Evolutionary conservation across 2,888 invertebrate genomes (phyloP).

Genomic region (Nomada fabriciana): DNA sequence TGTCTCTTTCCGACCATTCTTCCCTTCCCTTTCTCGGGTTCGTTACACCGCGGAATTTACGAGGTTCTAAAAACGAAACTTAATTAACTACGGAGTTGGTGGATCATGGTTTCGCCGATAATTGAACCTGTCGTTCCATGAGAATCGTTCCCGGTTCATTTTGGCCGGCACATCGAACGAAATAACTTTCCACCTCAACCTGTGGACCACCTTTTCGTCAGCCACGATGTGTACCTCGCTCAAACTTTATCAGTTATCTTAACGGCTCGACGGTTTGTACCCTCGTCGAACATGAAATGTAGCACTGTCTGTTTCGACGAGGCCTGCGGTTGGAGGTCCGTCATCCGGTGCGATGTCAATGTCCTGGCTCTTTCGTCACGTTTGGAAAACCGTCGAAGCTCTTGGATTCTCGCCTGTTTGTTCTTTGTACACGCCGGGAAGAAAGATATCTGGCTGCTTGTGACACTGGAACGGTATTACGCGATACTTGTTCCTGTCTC

Average conservation of each 20-base stretch:
- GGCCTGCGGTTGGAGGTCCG: constrained; percentile 15
- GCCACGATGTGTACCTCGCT: not conserved
- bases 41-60: constrained; percentile 47
- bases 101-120: constrained; percentile 51
- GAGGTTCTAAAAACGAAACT: constrained; percentile 54
- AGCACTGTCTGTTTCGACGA: constrained; percentile 46
- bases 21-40: not conserved
- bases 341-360: constrained; percentile 59
- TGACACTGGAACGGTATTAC: constrained; percentile 32
- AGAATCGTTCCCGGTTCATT: constrained; percentile 32
- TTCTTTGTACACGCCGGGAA: constrained; percentile 42
- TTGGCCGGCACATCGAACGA: not conserved
- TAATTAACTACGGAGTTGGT: constrained; percentile 61
- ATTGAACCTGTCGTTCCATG: constrained; percentile 59
- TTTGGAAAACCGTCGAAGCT: constrained; percentile 41
- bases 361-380: constrained; percentile 62
- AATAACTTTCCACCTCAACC: not conserved
- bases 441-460: constrained; percentile 25
- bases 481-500: constrained; percentile 23
- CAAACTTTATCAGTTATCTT: constrained; percentile 31
- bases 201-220: not conserved
- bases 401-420: constrained; percentile 52
- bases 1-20: constrained; percentile 8
- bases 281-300: constrained; percentile 42
- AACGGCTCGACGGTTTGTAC: constrained; percentile 47